A percentile compares a stretch with the other conserved stretches of the same genome.
Evolutionary conservation across 2,888 invertebrate genomes (phyloP).

Genomic region (Monoplex corrugatus): DNA sequence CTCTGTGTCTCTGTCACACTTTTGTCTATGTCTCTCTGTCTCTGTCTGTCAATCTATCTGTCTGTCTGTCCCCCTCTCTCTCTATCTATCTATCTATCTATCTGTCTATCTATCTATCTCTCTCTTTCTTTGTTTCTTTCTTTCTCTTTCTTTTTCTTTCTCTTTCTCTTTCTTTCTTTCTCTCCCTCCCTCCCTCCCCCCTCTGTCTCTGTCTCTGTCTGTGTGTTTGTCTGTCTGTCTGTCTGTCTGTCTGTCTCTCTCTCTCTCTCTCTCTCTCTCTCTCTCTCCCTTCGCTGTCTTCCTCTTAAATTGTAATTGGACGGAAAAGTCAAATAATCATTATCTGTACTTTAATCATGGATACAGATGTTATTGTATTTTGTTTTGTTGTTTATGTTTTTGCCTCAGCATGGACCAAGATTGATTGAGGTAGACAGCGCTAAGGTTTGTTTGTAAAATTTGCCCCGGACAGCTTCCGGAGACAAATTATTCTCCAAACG

Average conservation of each 20-base stretch:
- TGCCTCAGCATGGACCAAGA: no score
- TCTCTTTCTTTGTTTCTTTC: background rate
- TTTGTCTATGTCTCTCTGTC: background rate
- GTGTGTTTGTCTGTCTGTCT: background rate
- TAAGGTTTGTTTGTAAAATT: background rate
- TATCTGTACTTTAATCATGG: no score
- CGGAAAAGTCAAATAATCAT: no score
- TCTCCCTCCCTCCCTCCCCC: no score
- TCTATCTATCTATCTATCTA: background rate
- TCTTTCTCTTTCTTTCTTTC: background rate
- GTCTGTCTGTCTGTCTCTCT: background rate
- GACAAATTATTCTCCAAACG: no score
- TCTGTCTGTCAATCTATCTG: background rate
- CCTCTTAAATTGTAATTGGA: no score
- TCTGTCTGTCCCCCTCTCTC: background rate
- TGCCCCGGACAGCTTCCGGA: background rate
- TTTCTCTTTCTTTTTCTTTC: background rate
- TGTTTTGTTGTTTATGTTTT: no score
- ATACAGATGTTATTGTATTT: no score
- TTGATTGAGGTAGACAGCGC: no score
- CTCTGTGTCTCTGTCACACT: background rate
- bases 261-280: background rate
- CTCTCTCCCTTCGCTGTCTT: background rate
- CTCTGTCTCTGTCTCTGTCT: no score
- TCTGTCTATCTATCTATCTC: background rate